Base-by-base conservation (phyloP, 2,888 invertebrate genomes). In the Drosophila robusta region DNA sequence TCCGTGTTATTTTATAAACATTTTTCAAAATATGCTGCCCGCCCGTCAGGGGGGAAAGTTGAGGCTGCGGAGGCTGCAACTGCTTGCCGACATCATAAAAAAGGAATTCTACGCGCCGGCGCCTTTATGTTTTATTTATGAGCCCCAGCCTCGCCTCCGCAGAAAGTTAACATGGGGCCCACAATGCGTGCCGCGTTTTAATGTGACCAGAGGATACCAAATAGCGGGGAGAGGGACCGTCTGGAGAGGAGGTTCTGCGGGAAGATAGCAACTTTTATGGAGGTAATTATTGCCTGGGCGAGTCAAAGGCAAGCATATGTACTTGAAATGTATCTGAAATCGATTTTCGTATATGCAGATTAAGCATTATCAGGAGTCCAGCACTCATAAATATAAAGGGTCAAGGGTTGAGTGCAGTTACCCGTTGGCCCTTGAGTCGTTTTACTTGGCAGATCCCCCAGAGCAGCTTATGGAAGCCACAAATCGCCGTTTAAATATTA, bases 401-500 rank as follows among this genome's bases (percentile, higher is more conserved):
- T 83, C 81, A 82, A 75, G 66, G 75, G 69, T 76, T 65, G 58
- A 76, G 45, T 56, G 58, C 47, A 58, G 65, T n/a, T 44, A 44
- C 42, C 61, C 47, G 38, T n/a, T 8, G 70, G 62, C 41, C 57
- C 63, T 29, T 29, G 50, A 70, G 67, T 54, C 65, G 47, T 55
- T 73, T 63, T 51, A 56, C 46, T 47, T 42, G 50, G 32, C 8
- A 18, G 45, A 22, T n/a, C 32, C 57, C 41, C 41, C 60, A 36
- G 61, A 63, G 63, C 68, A 63, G 52, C 61, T 64, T 65, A 47
- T 70, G 74, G 72, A 64, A 78, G 66, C 89, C 90, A 81, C 90
- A 90, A 90, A 90, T 90, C 90, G 88, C 79, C 90, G 89, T 90
- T 91, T 91, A 91, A 91, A 91, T 91, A 91, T 91, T 91, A 90